These are phyloP conservation scores for Orthonyx spaldingii DNA, from an alignment of 2,113 vertebrate genomes.

Conservation along the genomic window DNA sequence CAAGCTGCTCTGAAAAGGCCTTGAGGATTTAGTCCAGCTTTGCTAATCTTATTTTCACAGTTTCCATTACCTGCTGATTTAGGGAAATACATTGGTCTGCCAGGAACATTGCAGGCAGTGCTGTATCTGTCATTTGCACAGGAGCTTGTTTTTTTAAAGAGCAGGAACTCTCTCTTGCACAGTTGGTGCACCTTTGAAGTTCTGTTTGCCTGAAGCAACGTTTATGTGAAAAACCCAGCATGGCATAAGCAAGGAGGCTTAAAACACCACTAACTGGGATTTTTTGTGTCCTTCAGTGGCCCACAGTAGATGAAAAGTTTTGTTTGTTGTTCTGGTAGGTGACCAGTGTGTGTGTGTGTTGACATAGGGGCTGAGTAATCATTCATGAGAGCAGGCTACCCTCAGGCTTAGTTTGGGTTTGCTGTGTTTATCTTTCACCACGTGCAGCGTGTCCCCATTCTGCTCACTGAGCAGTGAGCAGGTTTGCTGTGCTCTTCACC, in stretches of 20 bases:
- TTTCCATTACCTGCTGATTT: not conserved
- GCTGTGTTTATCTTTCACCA: not conserved
- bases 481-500: not conserved
- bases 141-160: not conserved
- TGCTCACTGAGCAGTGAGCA: not conserved
- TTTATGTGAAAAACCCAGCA: not conserved
- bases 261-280: not conserved
- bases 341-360: not conserved
- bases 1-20: not conserved
- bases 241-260: not conserved
- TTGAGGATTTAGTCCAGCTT: not conserved
- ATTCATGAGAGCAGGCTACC: accelerated
- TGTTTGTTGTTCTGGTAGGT: not conserved
- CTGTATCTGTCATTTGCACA: not conserved
- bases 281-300: not conserved
- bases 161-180: not conserved
- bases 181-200: not conserved
- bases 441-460: not conserved
- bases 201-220: not conserved
- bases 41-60: not conserved
- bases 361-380: not conserved
- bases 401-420: not conserved
- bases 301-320: not conserved
- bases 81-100: not conserved
- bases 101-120: not conserved